Conservation (phyloP, 2,113 vertebrate genomes). For the Bungarus multicinctus region DNA sequence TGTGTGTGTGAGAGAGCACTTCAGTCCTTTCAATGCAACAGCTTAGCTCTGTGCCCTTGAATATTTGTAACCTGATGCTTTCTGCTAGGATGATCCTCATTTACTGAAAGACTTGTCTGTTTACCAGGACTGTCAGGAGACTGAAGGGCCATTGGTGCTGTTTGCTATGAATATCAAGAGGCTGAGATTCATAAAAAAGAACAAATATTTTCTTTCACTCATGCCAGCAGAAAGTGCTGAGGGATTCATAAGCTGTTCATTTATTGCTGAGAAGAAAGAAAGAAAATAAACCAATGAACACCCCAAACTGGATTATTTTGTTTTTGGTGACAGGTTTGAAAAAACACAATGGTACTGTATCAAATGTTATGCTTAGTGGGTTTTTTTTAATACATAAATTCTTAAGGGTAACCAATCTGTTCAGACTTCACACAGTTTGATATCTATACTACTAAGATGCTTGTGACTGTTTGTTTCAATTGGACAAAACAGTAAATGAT, state of each 20-base stretch:
- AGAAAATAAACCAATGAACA: not conserved
- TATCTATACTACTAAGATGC: not conserved
- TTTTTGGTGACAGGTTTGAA: not conserved
- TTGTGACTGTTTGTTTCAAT: not conserved
- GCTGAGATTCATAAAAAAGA: constrained; percentile 71
- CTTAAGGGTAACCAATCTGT: constrained; percentile 27
- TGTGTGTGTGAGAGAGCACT: fast-evolving
- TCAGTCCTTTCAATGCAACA: constrained; percentile 14
- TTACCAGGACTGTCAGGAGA: constrained; percentile 68
- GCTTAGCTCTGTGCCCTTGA: constrained; percentile 51
- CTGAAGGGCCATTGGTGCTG: constrained; percentile 53
- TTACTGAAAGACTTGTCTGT: constrained; percentile 69
- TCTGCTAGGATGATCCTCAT: constrained; percentile 63
- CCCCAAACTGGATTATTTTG: constrained; percentile 50
- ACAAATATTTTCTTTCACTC: constrained; percentile 66
- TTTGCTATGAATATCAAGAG: constrained; percentile 70
- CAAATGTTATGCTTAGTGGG: constrained; percentile 28
- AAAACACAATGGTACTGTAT: not conserved
- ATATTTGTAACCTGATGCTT: constrained; percentile 57
- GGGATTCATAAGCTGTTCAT: constrained; percentile 54
- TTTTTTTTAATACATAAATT: constrained; percentile 35
- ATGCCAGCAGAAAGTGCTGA: constrained; percentile 49
- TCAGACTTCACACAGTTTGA: constrained; percentile 33
- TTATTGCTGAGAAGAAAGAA: constrained; percentile 49
- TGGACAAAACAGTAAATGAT: not conserved